These are phyloP conservation scores for Dorcus hopei DNA, from an alignment of 2,888 invertebrate species.

Conservation along the genomic window DNA sequence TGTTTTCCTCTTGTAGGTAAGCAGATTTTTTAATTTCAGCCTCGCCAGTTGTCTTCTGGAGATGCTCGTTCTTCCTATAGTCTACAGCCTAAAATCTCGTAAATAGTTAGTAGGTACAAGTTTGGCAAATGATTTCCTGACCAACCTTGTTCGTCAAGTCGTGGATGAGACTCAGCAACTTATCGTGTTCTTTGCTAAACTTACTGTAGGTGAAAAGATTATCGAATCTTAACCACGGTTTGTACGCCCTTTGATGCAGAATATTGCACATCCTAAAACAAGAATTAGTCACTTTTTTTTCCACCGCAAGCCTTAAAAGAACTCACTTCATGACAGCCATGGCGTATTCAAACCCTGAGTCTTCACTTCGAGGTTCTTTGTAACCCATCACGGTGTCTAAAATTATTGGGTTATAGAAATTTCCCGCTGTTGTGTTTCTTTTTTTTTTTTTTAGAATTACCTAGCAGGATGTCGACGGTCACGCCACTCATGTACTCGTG, in stretches of 20 bases:
- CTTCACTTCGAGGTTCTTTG: constrained; percentile 47
- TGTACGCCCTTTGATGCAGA: constrained; percentile 53
- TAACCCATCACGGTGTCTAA: constrained; percentile 59
- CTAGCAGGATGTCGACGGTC: constrained; percentile 53
- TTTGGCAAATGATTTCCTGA: no score
- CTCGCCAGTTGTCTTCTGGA: constrained; percentile 49
- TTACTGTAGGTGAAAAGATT: constrained; percentile 50
- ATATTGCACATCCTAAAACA: constrained; percentile 54
- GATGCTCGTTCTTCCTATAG: constrained; percentile 73
- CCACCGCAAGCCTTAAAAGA: background rate
- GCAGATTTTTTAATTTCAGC: constrained; percentile 4
- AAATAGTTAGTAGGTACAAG: no score
- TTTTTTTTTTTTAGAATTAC: constrained; percentile 24
- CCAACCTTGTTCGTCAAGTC: constrained; percentile 49
- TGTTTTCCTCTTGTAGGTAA: background rate
- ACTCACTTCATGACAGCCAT: constrained; percentile 57
- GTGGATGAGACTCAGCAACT: constrained; percentile 51
- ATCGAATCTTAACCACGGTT: constrained; percentile 50
- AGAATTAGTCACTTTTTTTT: background rate
- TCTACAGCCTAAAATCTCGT: constrained; percentile 56
- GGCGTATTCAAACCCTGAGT: constrained; percentile 54
- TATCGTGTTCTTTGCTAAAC: constrained; percentile 48
- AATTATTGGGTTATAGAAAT: constrained; percentile 4
- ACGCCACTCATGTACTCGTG: constrained; percentile 53
- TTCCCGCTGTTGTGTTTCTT: no score